phyloP scores from a whole-genome alignment of 2,113 vertebrate genomes.

The Butastur rufipennis region DNA sequence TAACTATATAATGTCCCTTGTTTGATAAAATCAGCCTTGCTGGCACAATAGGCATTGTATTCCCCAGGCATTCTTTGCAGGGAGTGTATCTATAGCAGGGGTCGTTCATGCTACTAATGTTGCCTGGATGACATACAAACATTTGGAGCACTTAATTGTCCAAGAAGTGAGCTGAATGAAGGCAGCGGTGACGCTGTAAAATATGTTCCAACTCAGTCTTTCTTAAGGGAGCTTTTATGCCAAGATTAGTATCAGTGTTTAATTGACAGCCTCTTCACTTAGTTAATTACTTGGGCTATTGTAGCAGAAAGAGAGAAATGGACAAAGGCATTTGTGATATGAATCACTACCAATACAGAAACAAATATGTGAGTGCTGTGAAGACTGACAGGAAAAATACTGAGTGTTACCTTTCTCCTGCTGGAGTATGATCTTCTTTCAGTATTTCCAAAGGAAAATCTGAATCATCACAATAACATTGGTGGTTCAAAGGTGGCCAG shows the following conservation, averaged over 20 bases:
- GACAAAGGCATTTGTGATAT: conserved; percentile 77
- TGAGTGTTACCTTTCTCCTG: conserved; percentile 34
- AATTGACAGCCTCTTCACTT: conserved; percentile 84
- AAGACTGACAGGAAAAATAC: conserved; percentile 22
- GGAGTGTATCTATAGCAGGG: conserved; percentile 65
- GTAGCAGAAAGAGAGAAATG: conserved; percentile 66
- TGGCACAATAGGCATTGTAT: conserved; percentile 71
- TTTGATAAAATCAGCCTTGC: conserved; percentile 67
- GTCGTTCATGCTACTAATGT: conserved; percentile 60
- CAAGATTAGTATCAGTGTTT: conserved; percentile 85
- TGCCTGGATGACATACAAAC: conserved; percentile 74
- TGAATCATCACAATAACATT: conserved; percentile 19
- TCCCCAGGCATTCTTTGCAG: conserved; percentile 67
- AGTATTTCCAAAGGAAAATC: conserved; percentile 57
- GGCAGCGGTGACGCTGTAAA: conserved; percentile 67
- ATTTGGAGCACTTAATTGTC: conserved; percentile 79
- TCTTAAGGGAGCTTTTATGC: conserved; percentile 78
- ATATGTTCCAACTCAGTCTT: conserved; percentile 74
- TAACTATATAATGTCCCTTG: conserved; percentile 70
- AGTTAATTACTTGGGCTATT: conserved; percentile 78
- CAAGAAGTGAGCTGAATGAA: conserved; percentile 79
- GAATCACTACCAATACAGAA: conserved; percentile 78
- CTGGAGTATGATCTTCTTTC: conserved; percentile 43
- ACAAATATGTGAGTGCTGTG: conserved; percentile 61
- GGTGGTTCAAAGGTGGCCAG: conserved; percentile 19